phyloP scores from a whole-genome alignment of 1,140 invertebrate species.

The Pogonomyrmex californicus region DNA sequence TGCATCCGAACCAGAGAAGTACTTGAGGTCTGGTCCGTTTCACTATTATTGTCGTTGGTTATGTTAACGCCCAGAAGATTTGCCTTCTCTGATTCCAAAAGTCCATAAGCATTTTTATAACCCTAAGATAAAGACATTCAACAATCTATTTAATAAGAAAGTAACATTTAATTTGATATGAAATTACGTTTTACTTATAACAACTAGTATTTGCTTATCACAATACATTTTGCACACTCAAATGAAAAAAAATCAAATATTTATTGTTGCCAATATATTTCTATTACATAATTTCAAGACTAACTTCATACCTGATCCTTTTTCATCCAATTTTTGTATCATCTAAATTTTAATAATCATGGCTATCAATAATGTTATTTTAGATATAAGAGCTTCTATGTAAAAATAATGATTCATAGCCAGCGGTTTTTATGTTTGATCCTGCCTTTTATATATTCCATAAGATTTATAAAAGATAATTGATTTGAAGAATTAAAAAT shows the following conservation, averaged over 20 bases:
- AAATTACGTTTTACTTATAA: slow-evolving; percentile 5
- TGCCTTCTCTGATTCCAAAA: slow-evolving; percentile 91
- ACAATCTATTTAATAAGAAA: slow-evolving; percentile 32
- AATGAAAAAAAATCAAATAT: neutral
- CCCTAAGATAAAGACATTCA: slow-evolving; percentile 83
- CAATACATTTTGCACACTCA: neutral
- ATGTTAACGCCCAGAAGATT: slow-evolving; percentile 89
- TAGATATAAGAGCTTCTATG: too few species aligned
- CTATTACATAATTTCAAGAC: neutral
- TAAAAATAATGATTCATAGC: too few species aligned
- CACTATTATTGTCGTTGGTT: slow-evolving; percentile 84
- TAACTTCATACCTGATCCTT: neutral
- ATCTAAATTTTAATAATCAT: slow-evolving; percentile 3
- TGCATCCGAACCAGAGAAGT: slow-evolving; percentile 93
- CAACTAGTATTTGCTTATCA: neutral
- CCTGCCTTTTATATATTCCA: too few species aligned
- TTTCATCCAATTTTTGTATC: neutral
- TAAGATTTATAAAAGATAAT: too few species aligned
- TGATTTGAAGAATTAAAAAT: too few species aligned
- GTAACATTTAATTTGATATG: neutral
- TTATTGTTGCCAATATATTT: neutral
- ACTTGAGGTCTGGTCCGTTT: slow-evolving; percentile 84
- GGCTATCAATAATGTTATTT: too few species aligned
- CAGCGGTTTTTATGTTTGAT: too few species aligned
- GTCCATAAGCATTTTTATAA: slow-evolving; percentile 90